A percentile compares a stretch with the other conserved stretches of the same genome.
phyloP scores from a whole-genome alignment of 92 coral and sea anemone species.

The Palythoa heliodiscus region DNA sequence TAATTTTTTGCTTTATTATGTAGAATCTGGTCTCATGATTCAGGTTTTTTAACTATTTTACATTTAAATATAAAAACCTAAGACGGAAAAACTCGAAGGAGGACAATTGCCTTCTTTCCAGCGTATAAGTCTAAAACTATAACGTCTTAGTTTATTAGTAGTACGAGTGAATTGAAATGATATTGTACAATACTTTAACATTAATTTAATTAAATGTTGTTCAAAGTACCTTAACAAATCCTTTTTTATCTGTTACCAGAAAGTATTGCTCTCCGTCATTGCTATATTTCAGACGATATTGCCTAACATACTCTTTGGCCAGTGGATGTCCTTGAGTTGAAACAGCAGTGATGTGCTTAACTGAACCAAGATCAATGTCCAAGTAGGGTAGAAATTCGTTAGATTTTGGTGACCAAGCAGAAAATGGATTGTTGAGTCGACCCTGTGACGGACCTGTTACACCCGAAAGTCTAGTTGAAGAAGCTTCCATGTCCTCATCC shows the following conservation, averaged over 20 bases:
- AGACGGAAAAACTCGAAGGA: no score
- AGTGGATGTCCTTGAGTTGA: slow-evolving; percentile 72
- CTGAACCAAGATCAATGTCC: slow-evolving; percentile 55
- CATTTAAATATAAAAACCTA: no score
- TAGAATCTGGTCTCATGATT: no score
- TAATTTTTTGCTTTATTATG: no score
- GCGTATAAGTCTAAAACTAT: no score
- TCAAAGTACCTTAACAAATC: slow-evolving; percentile 3
- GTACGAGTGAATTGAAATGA: no score
- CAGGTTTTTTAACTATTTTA: no score
- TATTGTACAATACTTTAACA: no score
- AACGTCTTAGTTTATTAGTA: no score
- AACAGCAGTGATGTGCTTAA: slow-evolving; percentile 50
- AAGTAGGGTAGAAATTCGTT: slow-evolving; percentile 45
- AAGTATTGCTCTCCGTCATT: slow-evolving; percentile 38
- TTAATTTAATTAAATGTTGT: no score
- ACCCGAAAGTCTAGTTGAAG: slow-evolving; percentile 45
- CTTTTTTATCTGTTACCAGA: background rate
- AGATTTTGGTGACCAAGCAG: slow-evolving; percentile 59
- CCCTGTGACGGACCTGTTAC: slow-evolving; percentile 49
- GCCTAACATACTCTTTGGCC: slow-evolving; percentile 46
- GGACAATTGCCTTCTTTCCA: no score
- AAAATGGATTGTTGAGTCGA: slow-evolving; percentile 53
- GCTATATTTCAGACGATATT: slow-evolving; percentile 53
- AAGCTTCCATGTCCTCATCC: slow-evolving; percentile 50